Conservation (phyloP, 2,888 invertebrate genomes). For the Ormyrus labotus region DNA sequence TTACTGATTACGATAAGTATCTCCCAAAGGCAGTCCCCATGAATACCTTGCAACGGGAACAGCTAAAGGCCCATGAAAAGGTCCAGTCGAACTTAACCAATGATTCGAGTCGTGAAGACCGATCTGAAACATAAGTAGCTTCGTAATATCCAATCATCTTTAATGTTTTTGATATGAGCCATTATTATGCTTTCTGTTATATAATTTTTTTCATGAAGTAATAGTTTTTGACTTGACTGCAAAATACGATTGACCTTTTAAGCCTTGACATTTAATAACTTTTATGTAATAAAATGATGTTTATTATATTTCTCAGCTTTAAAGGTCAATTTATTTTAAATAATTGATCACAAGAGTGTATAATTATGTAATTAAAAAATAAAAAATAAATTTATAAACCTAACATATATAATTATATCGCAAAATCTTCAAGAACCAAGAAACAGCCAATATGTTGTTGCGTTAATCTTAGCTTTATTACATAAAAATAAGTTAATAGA, state of each 20-base stretch:
- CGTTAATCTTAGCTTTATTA: constrained; percentile 50
- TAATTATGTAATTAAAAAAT: constrained; percentile 16
- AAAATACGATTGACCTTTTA: too few species aligned
- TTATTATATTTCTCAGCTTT: neutral
- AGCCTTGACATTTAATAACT: too few species aligned
- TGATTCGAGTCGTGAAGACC: constrained; percentile 72
- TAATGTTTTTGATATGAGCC: constrained; percentile 43
- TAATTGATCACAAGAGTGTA: neutral
- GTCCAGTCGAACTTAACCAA: constrained; percentile 72
- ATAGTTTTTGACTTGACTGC: neutral
- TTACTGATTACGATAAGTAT: constrained; percentile 66
- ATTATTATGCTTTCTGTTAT: constrained; percentile 36
- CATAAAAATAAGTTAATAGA: constrained; percentile 55
- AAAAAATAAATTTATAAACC: constrained; percentile 22
- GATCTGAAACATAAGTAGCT: constrained; percentile 76
- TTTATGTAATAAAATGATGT: too few species aligned
- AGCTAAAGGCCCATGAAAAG: constrained; percentile 73
- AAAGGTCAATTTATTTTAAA: constrained; percentile 15
- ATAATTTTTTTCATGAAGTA: neutral
- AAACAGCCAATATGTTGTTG: constrained; percentile 49
- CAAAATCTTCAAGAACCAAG: constrained; percentile 24
- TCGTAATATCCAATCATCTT: constrained; percentile 71
- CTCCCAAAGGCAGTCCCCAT: constrained; percentile 74
- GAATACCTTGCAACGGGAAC: constrained; percentile 76
- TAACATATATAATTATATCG: constrained; percentile 11